Percentiles rank a stretch among this genome's conserved stretches.
Evolutionary conservation across 2,113 vertebrate genomes (phyloP).

Genomic region (Osmerus eperlanus): DNA sequence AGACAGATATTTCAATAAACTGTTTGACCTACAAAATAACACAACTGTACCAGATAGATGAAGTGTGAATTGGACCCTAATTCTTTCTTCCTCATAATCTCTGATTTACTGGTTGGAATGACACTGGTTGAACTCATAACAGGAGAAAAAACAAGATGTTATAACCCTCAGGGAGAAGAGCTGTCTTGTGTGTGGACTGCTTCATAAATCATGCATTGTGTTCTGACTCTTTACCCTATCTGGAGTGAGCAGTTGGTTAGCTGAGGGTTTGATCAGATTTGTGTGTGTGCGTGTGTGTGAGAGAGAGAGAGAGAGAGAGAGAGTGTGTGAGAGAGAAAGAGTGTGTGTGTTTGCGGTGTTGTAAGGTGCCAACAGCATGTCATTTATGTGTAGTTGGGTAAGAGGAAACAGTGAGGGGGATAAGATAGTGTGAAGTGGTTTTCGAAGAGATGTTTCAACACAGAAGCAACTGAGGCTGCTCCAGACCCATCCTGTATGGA

Average conservation of each 20-base stretch:
- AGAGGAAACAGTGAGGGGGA: slow-evolving; percentile 69
- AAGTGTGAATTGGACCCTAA: not conserved
- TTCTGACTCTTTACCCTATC: slow-evolving; percentile 53
- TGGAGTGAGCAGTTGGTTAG: slow-evolving; percentile 56
- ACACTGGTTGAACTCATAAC: slow-evolving; percentile 13
- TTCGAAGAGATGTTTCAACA: slow-evolving; percentile 51
- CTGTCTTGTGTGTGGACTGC: slow-evolving; percentile 41
- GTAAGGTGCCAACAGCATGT: slow-evolving; percentile 18
- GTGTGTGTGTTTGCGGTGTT: not conserved
- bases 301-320: slow-evolving; percentile 13
- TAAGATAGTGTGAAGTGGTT: slow-evolving; percentile 68
- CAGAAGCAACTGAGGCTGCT: not conserved
- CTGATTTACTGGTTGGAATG: not conserved
- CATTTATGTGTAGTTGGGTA: slow-evolving; percentile 54
- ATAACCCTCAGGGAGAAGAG: slow-evolving; percentile 48
- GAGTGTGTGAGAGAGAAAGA: slow-evolving; percentile 11
- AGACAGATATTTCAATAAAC: no score
- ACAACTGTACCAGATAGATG: not conserved
- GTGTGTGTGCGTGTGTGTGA: not conserved
- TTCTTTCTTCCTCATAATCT: not conserved
- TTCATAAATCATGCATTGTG: slow-evolving; percentile 62
- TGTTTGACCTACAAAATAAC: no score
- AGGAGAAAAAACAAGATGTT: slow-evolving; percentile 25
- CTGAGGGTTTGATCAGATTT: not conserved
- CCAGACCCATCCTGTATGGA: not conserved